Base-by-base conservation (phyloP, 2,888 invertebrate species). In the Thereva unica region DNA sequence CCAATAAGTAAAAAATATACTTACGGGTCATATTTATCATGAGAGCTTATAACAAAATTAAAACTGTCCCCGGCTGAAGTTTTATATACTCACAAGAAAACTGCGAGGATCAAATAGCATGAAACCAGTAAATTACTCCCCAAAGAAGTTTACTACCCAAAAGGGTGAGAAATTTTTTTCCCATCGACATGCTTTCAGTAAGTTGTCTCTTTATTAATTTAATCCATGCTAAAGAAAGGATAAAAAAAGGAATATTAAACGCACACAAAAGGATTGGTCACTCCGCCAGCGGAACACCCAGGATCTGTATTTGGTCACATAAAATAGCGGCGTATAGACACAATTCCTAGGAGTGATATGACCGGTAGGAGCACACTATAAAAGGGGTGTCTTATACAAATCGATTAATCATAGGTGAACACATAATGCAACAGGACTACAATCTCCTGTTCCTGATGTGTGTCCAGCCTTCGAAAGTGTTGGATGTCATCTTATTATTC, bases 401-500 rank as follows among this genome's bases (percentile, higher is more conserved):
- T 55, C 64, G 64, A 54, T 64, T 64, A 64, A 64, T 64, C 64
- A 64, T 64, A 67, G 67, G 65, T 57, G 64, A 69, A 63, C 65
- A 67, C 68, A 69, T 67, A 70, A 70, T 64, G 67, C 53, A 68
- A 57, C 66, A 49, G 64, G 66, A 69, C 56, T 50, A 55, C 49
- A 66, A 69, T 65, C 66, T 63, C 68, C 56, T 64, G 64, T 67
- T 69, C 69, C 65, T 67, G 64, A 64, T 71, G 72, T 64, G 68
- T 65, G 67, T 61, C 61, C 61, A 61, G 38, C 40, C 49, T 61
- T 61, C 61, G 74, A 75, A 77, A 80, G 80, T 80, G 80, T 80
- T 80, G 80, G 78, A 80, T 80, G 80, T 80, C 80, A 80, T 80
- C 78, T 80, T 78, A 78, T 79, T 80, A 78, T 79, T 77, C 65